Base-by-base conservation (phyloP, 1,140 invertebrate species). In the Zophobas morio region DNA sequence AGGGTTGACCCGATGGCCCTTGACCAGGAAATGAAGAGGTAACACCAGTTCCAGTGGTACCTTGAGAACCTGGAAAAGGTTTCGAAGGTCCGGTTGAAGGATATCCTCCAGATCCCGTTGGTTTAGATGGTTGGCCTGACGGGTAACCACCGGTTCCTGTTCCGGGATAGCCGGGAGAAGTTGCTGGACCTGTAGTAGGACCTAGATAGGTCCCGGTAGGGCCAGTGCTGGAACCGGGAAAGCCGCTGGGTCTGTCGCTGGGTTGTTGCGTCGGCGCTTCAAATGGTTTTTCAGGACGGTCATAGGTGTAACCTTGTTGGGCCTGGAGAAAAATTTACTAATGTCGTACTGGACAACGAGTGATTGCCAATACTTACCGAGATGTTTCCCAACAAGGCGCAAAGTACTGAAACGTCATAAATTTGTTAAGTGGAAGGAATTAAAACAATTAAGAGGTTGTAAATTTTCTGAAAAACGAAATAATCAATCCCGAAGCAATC, bases 231-330 rank as follows among this genome's bases (percentile, higher is more conserved):
- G 32, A 80, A 80, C 8, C 74, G 34, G 77, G 63, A 53, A 57
- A 66, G 6, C 78, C 74, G 33, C 35, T 76, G 37, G 74, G 42
- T 66, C 73, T 63, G 63, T 40, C 6, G 32, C 56, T 54, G 73
- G 75, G 56, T 57, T 75, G 51, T 70, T 47, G n/a, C 34, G 37
- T 32, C 6, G 74, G 6, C 46, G 56, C 5, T 54, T 83, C 81
- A 78, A 90, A 88, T 0, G 89, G 87, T 75, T 86, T 86, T 34
- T 86, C 82, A 1, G 90, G 90, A 80, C 86, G 86, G 74, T 89
- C 88, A 81, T 90, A 90, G 60, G 88, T 88, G 77, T 90, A 90
- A 3, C 89, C 89, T 84, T 90, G 87, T 76, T 84, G 82, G n/a
- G 74, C 80, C 81, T 82, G 75, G 60, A 71, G 35, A 6, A 54